Percentiles rank a stretch among this genome's conserved stretches.
Evolutionary conservation across 2,797 vertebrate genomes (phyloP).

Genomic region (Pipistrellus nathusii): DNA sequence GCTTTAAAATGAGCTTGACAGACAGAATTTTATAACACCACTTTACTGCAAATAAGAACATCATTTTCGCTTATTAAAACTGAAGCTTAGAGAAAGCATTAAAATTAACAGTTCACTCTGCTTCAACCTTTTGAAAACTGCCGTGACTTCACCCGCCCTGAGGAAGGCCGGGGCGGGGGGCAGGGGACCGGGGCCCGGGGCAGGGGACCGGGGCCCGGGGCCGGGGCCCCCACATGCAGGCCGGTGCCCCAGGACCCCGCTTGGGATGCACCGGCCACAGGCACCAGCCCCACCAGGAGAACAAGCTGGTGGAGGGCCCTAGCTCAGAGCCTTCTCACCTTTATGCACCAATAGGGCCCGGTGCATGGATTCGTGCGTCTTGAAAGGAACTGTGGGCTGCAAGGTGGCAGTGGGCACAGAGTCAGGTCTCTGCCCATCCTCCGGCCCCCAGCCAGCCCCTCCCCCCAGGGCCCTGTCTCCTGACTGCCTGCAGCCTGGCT

Average conservation of each 20-base stretch:
- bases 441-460: too few species aligned
- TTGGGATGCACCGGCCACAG: fast-evolving
- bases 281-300: neutral
- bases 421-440: too few species aligned
- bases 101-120: conserved; percentile 91
- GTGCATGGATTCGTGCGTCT: too few species aligned
- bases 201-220: neutral
- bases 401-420: too few species aligned
- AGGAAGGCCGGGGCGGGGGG: conserved; percentile 52
- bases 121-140: conserved; percentile 90
- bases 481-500: too few species aligned
- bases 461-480: too few species aligned
- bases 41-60: conserved; percentile 93
- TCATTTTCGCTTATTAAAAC: conserved; percentile 93
- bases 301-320: neutral
- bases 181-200: too few species aligned
- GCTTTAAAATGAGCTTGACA: conserved; percentile 92
- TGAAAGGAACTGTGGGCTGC: too few species aligned
- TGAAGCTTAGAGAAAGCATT: conserved; percentile 92
- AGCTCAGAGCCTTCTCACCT: neutral
- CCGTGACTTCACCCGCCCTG: conserved; percentile 84
- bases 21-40: conserved; percentile 92
- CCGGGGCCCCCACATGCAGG: neutral
- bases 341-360: fast-evolving
- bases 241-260: neutral